phyloP scores from a whole-genome alignment of 2,797 vertebrate genomes.

The Aselliscus stoliczkanus region DNA sequence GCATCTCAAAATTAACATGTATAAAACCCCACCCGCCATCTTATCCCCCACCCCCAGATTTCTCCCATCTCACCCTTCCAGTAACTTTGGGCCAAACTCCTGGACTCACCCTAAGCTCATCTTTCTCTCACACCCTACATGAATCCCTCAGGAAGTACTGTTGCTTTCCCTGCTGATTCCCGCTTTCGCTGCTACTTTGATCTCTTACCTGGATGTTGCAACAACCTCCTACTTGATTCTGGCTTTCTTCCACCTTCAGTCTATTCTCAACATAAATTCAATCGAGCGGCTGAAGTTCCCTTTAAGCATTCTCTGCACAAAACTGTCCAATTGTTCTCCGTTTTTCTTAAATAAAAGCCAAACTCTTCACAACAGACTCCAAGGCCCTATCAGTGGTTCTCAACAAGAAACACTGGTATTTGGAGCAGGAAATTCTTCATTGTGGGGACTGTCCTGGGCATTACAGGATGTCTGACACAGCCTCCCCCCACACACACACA shows the following conservation, averaged over 20 bases:
- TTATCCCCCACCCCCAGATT: background rate
- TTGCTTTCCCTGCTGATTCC: accelerated
- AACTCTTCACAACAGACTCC: background rate
- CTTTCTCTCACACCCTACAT: background rate
- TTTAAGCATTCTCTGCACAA: background rate
- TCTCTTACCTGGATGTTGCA: background rate
- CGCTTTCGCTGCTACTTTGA: background rate
- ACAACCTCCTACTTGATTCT: background rate
- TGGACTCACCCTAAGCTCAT: background rate
- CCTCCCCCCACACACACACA: too few relatives aligned
- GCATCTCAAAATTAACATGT: background rate
- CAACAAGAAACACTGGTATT: background rate
- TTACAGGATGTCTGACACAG: background rate
- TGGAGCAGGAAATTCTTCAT: background rate
- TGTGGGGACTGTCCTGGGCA: background rate
- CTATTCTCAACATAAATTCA: background rate
- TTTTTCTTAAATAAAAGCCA: slow-evolving; percentile 1
- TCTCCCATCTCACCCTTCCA: background rate
- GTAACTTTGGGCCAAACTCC: background rate
- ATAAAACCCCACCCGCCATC: background rate
- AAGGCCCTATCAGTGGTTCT: background rate
- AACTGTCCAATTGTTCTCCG: background rate
- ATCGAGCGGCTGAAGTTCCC: background rate
- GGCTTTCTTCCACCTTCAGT: background rate
- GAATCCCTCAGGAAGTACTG: background rate